These are phyloP conservation scores for Pluvianellus socialis DNA, from an alignment of 2,113 vertebrate genomes.

Conservation along the genomic window DNA sequence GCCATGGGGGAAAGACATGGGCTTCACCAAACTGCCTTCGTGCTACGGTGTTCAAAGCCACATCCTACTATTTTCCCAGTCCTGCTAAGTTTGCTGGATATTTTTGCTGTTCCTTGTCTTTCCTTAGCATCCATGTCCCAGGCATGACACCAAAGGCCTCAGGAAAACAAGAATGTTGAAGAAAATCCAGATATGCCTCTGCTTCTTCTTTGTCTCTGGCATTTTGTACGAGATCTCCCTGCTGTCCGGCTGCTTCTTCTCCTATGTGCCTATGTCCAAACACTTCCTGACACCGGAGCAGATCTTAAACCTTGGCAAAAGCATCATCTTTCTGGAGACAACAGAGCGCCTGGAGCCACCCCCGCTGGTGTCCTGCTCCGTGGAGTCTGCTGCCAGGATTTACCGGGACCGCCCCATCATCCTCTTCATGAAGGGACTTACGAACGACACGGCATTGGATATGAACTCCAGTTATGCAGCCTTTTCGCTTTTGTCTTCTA, in stretches of 20 bases:
- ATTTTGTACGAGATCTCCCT: slow-evolving; percentile 70
- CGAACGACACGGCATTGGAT: background rate
- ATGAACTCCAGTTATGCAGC: slow-evolving; percentile 33
- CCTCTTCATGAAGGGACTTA: slow-evolving; percentile 77
- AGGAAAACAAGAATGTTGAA: slow-evolving; percentile 68
- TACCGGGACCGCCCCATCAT: slow-evolving; percentile 67
- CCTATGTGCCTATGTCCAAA: slow-evolving; percentile 49
- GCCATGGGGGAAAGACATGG: background rate
- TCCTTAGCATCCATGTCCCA: background rate
- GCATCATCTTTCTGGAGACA: slow-evolving; percentile 79
- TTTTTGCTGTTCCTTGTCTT: background rate
- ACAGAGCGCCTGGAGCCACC: slow-evolving; percentile 65
- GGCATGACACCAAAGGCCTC: background rate
- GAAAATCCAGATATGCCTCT: slow-evolving; percentile 70
- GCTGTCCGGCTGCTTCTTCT: slow-evolving; percentile 60
- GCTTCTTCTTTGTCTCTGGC: slow-evolving; percentile 55
- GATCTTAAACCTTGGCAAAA: slow-evolving; percentile 50
- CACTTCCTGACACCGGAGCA: slow-evolving; percentile 45
- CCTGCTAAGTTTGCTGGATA: background rate
- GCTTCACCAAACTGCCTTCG: background rate
- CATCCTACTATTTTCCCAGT: rapidly evolving
- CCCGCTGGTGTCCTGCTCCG: slow-evolving; percentile 71
- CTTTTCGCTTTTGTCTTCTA: slow-evolving; percentile 69
- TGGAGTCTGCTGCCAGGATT: slow-evolving; percentile 77
- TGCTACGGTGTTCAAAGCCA: rapidly evolving